Evolutionary conservation across 2,888 invertebrate species (phyloP), one percentile per base, ranked within the genome.

Genomic region (Athrips mouffetella): DNA sequence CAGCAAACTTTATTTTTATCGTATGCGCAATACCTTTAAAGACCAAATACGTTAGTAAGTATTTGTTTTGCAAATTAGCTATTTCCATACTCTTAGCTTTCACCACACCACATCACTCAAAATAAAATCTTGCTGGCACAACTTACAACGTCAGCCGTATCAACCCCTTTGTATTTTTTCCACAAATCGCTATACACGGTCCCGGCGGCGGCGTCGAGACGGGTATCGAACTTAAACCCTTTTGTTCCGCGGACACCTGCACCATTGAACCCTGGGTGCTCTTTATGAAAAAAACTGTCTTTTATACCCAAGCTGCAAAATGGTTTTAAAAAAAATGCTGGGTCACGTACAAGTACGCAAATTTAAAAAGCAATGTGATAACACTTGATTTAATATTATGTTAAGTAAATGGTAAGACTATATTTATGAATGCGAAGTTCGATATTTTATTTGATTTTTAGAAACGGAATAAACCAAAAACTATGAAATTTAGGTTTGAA

Each of bases 241-340:
- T 80, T 86, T 86, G 86, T 86, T 77, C 64, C 60, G 53, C 60
- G 72, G 69, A 86, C 87, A 87, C 87, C 86, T 87, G 85, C 85
- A 74, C 73, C 66, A 76, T 82, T 70, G 70, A 76, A 71, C 74
- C 62, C 67, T 81, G 82, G 86, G 85, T 83, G 85, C 83, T 76
- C 76, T 83, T 81, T 73, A 71, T 57, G 51, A 59, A 48, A 40
- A 37, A 8, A 37, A 21, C 8, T n/a, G 4, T 35, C 35, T 18
- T 35, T 35, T 35, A 35, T 35, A n/a, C n/a, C n/a, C n/a, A n/a
- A n/a, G n/a, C n/a, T n/a, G 18, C 35, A 35, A 1, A 35, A 4
- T 35, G 7, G 1, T 15, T 16, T n/a, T 11, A 2, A 35, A 33
- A 18, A 35, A 2, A 13, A 20, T 7, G 7, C 20, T 20, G n/a